These are phyloP conservation scores for Sympetrum striolatum DNA, from an alignment of 2,888 invertebrate genomes.

Conservation along the genomic window DNA sequence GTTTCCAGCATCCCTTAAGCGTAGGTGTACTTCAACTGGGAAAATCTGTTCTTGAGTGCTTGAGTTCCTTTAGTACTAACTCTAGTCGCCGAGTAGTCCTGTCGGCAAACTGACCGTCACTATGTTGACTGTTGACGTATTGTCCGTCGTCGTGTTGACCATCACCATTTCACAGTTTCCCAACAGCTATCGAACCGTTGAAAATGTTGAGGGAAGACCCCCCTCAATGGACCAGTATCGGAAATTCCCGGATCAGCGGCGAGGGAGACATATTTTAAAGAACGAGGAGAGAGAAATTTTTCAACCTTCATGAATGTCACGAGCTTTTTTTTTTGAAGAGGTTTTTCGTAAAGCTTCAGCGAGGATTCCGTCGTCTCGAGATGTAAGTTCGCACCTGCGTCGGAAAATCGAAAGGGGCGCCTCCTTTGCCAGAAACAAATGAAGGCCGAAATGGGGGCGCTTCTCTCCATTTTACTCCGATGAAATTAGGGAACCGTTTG, in stretches of 20 bases:
- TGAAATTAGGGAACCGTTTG: not conserved
- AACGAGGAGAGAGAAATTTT: not conserved
- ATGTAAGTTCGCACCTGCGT: not conserved
- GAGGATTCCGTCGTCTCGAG: not conserved
- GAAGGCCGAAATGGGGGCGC: not conserved
- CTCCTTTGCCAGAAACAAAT: not conserved
- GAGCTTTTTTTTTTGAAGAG: not conserved
- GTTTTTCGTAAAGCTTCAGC: not conserved
- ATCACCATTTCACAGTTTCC: too few species aligned
- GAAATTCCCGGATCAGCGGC: not conserved
- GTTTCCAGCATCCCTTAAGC: too few species aligned
- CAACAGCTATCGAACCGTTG: not conserved
- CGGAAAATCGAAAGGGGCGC: not conserved
- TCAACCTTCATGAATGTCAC: not conserved
- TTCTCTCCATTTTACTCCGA: not conserved
- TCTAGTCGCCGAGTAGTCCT: too few species aligned
- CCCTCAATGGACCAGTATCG: not conserved
- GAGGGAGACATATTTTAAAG: not conserved
- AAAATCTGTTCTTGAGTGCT: too few species aligned
- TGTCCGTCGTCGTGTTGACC: too few species aligned
- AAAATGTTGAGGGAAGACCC: not conserved
- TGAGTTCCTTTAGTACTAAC: too few species aligned
- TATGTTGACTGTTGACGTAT: too few species aligned
- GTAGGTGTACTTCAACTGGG: too few species aligned
- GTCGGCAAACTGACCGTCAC: too few species aligned